phyloP scores from a whole-genome alignment of 2,888 invertebrate species.

The Uloborus plumipes region DNA sequence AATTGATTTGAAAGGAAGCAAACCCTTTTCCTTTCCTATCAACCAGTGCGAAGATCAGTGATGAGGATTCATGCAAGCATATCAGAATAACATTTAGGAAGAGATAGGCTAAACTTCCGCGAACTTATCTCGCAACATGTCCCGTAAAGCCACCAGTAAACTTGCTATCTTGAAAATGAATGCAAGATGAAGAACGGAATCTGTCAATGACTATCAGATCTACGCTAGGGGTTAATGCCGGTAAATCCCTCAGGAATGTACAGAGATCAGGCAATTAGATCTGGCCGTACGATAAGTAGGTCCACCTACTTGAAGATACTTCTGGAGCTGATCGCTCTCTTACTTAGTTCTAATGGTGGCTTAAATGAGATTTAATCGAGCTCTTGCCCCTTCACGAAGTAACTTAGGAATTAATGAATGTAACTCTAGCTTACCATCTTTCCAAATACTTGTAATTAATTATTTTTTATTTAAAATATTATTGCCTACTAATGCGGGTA shows the following conservation, averaged over 20 bases:
- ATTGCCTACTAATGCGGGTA: too few species aligned
- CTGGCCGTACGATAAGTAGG: slow-evolving; percentile 22
- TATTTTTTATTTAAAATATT: too few species aligned
- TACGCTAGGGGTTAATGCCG: slow-evolving; percentile 20
- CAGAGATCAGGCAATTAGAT: slow-evolving; percentile 19
- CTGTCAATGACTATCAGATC: slow-evolving; percentile 24
- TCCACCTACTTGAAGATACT: slow-evolving; percentile 10
- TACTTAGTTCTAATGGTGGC: background rate
- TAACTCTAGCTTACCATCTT: too few species aligned
- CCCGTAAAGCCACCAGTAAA: background rate
- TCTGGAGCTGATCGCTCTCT: slow-evolving; percentile 6
- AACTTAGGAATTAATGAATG: too few species aligned
- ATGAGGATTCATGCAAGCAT: background rate
- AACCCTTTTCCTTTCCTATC: too few species aligned
- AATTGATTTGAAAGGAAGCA: too few species aligned
- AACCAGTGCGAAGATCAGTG: too few species aligned
- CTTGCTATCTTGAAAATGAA: slow-evolving; percentile 22
- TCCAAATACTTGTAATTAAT: too few species aligned
- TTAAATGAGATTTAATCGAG: slow-evolving; percentile 31
- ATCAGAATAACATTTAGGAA: background rate
- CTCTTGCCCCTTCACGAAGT: too few species aligned
- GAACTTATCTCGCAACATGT: slow-evolving; percentile 2
- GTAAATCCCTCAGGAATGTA: slow-evolving; percentile 28
- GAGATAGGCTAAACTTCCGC: background rate
- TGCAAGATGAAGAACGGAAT: slow-evolving; percentile 9